Percentiles rank a stretch among this genome's conserved stretches.
Conservation (phyloP, 2,797 vertebrate species). For the Eulemur albifrons region DNA sequence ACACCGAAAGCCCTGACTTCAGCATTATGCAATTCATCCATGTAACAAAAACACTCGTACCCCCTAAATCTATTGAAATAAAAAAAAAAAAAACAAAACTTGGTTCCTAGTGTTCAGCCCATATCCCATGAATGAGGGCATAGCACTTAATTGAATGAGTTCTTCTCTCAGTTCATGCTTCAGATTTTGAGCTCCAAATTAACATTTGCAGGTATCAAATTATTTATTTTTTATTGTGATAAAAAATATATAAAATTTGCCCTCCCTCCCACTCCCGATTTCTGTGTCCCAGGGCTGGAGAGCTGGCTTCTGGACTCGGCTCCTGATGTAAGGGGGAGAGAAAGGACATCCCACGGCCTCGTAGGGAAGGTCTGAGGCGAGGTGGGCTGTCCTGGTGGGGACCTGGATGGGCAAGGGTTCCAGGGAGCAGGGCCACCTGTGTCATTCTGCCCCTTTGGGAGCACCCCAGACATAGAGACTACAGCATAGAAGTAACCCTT, state of each 20-base stretch:
- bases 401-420: not conserved
- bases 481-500: not conserved
- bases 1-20: not conserved
- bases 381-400: not conserved
- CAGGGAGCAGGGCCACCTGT: not conserved
- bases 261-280: not conserved
- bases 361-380: not conserved
- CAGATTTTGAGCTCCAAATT: not conserved
- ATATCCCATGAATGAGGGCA: not conserved
- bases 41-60: not conserved
- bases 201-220: not conserved
- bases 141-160: not conserved
- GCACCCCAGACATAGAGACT: not conserved
- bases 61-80: not conserved
- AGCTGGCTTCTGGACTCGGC: conserved; percentile 23
- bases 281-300: not conserved
- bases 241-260: not conserved
- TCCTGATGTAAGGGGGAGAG: conserved; percentile 46
- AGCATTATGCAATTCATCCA: not conserved
- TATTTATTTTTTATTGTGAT: not conserved
- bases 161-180: not conserved
- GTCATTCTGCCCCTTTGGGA: not conserved
- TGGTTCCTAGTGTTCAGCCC: not conserved
- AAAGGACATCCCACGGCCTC: not conserved
- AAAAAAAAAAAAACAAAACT: not conserved